Base-by-base conservation (phyloP, 1,140 invertebrate species). In the Mamestra configurata region DNA sequence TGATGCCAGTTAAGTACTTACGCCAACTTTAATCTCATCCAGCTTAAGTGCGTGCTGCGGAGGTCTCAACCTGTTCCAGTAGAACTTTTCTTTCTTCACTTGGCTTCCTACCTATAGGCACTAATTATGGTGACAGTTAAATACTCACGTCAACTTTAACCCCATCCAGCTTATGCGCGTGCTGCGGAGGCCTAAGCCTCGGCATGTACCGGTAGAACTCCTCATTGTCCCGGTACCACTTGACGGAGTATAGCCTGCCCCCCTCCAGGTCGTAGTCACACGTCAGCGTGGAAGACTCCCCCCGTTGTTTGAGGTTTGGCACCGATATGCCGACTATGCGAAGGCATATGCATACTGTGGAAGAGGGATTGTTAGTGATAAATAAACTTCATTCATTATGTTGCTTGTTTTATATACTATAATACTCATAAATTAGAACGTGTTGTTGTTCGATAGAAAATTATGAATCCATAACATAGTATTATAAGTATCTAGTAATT, bases 201-300 rank as follows among this genome's bases (percentile, higher is more conserved):
- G 97, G 97, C 90, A 97, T 96, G 93, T 96, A 98, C 87, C 97
- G 96, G 93, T 97, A 98, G 93, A 98, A 98, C 91, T 98, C 97
- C 84, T 97, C 96, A 82, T 97, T 96, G 85, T 97, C 97, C 89
- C 97, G 96, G 94, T 98, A 98, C 97, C 97, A 98, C 93, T 98
- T 98, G 79, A 98, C 97, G 11, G 97, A 97, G 88, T 98, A 98
- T 35, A 98, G 95, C 27, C 87, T 92, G 40, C 97, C 97, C 6
- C 89, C 92, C 37, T 94, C 94, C 76, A 95, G 85, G 78, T 95
- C 92, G 70, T 95, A 95, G 66, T 95, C 92, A 78, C 95, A 95
- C 10, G 87, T 91, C 55, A 95, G 82, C 0, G 91, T 93, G 11
- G 91, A 90, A 0, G 93, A 90, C 59, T 93, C 92, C 0, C 93